Evolutionary conservation across 2,113 vertebrate genomes (phyloP).

Genomic region (Pyxicephalus adspersus): DNA sequence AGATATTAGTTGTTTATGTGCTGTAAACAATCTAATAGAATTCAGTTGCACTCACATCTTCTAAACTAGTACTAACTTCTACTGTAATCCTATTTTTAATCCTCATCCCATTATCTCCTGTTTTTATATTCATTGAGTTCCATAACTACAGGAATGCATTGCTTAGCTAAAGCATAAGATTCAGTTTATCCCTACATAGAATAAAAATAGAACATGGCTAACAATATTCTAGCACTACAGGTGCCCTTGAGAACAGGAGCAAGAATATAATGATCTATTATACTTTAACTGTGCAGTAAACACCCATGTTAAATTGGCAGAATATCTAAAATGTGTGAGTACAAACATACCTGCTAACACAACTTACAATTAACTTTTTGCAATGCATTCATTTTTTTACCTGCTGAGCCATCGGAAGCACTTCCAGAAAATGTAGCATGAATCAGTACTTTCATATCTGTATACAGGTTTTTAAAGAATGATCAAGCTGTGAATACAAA

Average conservation of each 20-base stretch:
- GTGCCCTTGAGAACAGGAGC: slow-evolving; percentile 32
- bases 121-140: too few species aligned
- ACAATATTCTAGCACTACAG: not conserved
- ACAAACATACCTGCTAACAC: slow-evolving; percentile 4
- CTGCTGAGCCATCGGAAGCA: not conserved
- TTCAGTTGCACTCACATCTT: too few species aligned
- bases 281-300: slow-evolving; percentile 1
- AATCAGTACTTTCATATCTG: too few species aligned
- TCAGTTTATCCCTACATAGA: not conserved
- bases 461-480: too few species aligned
- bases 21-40: too few species aligned
- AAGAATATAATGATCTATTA: slow-evolving; percentile 33
- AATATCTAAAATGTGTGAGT: not conserved
- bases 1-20: too few species aligned
- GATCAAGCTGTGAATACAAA: too few species aligned
- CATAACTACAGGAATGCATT: too few species aligned
- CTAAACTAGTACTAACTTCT: too few species aligned
- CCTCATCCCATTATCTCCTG: too few species aligned
- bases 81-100: too few species aligned
- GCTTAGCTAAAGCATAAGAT: not conserved
- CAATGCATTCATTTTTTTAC: slow-evolving; percentile 3
- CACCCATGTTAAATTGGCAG: not conserved
- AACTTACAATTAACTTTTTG: slow-evolving; percentile 28
- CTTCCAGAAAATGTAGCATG: not conserved
- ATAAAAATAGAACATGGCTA: slow-evolving; percentile 9